phyloP scores from a whole-genome alignment of 2,888 invertebrate species.

The Cheilosia vulpina region DNA sequence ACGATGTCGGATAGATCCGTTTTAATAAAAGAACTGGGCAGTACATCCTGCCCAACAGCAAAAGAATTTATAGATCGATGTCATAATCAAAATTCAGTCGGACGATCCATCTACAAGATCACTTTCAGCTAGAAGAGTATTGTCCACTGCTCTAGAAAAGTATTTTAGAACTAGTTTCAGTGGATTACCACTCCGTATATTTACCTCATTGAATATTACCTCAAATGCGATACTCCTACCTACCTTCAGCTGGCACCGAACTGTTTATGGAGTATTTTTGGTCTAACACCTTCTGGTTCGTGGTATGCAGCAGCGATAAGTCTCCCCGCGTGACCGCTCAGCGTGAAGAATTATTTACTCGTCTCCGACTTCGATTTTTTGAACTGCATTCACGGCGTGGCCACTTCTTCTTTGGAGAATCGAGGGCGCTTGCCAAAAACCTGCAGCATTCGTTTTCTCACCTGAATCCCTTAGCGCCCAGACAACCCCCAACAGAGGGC shows the following conservation, averaged over 20 bases:
- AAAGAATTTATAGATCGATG: no score
- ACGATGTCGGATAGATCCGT: no score
- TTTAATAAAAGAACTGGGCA: no score
- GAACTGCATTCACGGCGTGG: conserved; percentile 17
- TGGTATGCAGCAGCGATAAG: conserved; percentile 34
- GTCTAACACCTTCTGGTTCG: conserved; percentile 37
- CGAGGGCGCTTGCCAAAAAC: conserved; percentile 28
- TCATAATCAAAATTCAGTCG: no score
- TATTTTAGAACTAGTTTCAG: no score
- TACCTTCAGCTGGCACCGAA: not conserved
- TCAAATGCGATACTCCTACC: no score
- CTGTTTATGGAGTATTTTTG: conserved; percentile 21
- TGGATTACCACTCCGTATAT: no score
- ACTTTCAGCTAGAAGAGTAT: no score
- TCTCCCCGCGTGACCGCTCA: conserved; percentile 51
- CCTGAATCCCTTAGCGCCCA: conserved; percentile 60
- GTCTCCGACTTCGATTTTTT: not conserved
- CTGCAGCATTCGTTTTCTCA: conserved; percentile 18
- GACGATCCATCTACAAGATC: no score
- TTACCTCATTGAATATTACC: no score
- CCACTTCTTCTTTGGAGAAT: conserved; percentile 1
- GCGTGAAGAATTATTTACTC: conserved; percentile 44
- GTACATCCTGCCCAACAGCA: no score
- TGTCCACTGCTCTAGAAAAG: no score
- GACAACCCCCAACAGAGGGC: conserved; percentile 66